Conservation (phyloP, 2,888 invertebrate genomes). For the Pimpla rufipes region DNA sequence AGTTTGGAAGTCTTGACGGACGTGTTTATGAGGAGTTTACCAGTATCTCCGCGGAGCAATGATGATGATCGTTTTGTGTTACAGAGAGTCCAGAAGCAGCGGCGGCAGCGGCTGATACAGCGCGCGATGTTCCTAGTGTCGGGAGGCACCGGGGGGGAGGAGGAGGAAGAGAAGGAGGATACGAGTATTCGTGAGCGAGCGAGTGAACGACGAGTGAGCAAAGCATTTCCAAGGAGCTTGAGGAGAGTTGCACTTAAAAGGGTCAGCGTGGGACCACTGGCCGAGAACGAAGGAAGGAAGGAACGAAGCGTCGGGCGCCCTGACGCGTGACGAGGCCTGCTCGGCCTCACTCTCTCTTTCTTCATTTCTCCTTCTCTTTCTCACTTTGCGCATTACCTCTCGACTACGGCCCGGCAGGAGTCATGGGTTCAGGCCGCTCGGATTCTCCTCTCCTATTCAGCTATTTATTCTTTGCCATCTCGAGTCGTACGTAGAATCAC, state of each 20-base stretch:
- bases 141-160: background rate
- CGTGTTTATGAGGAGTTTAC: conserved; percentile 19
- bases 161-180: background rate
- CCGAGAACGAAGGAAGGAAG: conserved; percentile 56
- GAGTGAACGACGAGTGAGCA: conserved; percentile 55
- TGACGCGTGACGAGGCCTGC: conserved; percentile 76
- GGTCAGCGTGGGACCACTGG: conserved; percentile 72
- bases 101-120: background rate
- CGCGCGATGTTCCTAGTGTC: background rate
- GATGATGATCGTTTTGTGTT: conserved; percentile 25
- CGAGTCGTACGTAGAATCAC: conserved; percentile 4
- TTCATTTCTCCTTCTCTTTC: conserved; percentile 50
- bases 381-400: background rate
- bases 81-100: conserved; percentile 14
- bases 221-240: conserved; percentile 66
- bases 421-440: conserved; percentile 32
- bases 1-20: conserved; percentile 46
- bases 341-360: conserved; percentile 66
- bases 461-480: background rate
- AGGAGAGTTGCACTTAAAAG: conserved; percentile 65
- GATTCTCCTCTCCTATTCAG: conserved; percentile 16
- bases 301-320: conserved; percentile 68
- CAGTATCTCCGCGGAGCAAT: conserved; percentile 5
- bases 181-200: conserved; percentile 5
- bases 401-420: conserved; percentile 7